Percentiles rank a stretch among this genome's conserved stretches.
These are phyloP conservation scores for Andrena marginata DNA, from an alignment of 2,888 invertebrate genomes.

Conservation along the genomic window DNA sequence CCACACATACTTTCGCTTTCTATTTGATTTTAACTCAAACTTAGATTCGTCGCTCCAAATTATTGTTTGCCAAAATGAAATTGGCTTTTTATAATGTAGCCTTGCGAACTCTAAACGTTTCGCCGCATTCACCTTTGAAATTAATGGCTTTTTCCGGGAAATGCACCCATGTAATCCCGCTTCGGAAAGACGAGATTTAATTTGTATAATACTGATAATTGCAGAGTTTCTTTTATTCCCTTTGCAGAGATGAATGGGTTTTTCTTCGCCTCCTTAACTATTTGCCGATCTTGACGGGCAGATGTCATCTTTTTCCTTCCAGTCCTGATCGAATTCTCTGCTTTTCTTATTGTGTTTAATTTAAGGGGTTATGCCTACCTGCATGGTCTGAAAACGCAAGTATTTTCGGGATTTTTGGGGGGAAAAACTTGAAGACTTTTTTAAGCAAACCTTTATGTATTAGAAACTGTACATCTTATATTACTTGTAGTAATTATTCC, in stretches of 20 bases:
- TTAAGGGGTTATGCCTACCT: too few relatives aligned
- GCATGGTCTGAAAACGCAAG: too few relatives aligned
- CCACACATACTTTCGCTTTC: conserved; percentile 9
- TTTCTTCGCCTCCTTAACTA: not conserved
- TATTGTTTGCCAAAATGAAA: not conserved
- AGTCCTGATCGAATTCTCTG: not conserved
- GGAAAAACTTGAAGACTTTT: too few relatives aligned
- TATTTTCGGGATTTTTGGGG: too few relatives aligned
- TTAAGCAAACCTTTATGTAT: too few relatives aligned
- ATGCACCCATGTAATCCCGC: not conserved
- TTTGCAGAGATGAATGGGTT: not conserved
- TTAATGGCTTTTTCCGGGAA: not conserved
- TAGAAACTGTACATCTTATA: too few relatives aligned
- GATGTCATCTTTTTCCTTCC: not conserved
- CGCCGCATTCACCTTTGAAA: not conserved
- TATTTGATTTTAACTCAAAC: not conserved
- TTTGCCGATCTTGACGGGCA: not conserved
- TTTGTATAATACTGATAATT: not conserved
- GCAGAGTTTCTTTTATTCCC: conserved; percentile 1
- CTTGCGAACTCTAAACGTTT: not conserved
- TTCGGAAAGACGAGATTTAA: not conserved
- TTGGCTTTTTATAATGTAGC: not conserved
- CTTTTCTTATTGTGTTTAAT: not conserved
- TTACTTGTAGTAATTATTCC: too few relatives aligned
- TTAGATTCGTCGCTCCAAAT: not conserved